phyloP scores from a whole-genome alignment of 1,140 invertebrate genomes.

The Ceratina australensis region DNA sequence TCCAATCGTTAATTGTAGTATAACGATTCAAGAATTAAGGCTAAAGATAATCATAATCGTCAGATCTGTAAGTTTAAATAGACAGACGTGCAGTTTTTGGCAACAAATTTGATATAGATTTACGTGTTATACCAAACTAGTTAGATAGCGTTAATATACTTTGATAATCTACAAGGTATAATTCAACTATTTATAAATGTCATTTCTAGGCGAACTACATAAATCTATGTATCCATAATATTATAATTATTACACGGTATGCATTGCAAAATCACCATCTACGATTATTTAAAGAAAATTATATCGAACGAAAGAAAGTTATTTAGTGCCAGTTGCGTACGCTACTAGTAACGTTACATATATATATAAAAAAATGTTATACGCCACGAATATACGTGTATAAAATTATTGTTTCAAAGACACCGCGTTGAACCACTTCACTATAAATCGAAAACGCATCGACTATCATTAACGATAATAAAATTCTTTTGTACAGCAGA shows the following conservation, averaged over 20 bases:
- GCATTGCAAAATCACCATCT: not conserved
- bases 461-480: not conserved
- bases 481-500: constrained; percentile 19
- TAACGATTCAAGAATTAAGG: not conserved
- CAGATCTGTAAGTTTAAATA: constrained; percentile 35
- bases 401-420: constrained; percentile 36
- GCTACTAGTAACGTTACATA: constrained; percentile 37
- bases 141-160: constrained; percentile 19
- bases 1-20: not conserved
- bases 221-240: constrained; percentile 31
- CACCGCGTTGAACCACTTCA: not conserved
- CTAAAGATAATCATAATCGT: constrained; percentile 2
- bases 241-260: constrained; percentile 10
- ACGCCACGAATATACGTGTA: constrained; percentile 11
- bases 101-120: constrained; percentile 26
- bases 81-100: constrained; percentile 46
- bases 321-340: constrained; percentile 25
- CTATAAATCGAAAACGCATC: constrained; percentile 9
- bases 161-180: not conserved
- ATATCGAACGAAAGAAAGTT: not conserved
- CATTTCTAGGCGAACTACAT: constrained; percentile 28
- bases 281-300: not conserved
- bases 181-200: constrained; percentile 18
- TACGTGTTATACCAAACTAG: not conserved
- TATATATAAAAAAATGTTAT: constrained; percentile 34